phyloP scores from a whole-genome alignment of 2,797 vertebrate genomes.

The Crenuchus spilurus region DNA sequence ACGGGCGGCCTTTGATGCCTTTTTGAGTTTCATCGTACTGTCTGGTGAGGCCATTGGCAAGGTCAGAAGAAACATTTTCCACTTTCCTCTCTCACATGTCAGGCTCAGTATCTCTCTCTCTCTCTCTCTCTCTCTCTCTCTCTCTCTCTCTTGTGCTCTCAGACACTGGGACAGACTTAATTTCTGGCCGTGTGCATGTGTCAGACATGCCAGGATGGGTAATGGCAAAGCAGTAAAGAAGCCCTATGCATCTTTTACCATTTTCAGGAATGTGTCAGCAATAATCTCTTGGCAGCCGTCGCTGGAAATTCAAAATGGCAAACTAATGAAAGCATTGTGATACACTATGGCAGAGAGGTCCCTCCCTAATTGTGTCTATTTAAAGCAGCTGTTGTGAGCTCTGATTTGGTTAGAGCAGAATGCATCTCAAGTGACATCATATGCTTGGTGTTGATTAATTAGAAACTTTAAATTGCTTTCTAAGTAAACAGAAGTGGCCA shows the following conservation, averaged over 20 bases:
- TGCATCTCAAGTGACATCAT: slow-evolving; percentile 83
- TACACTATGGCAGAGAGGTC: slow-evolving; percentile 69
- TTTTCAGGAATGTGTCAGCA: slow-evolving; percentile 79
- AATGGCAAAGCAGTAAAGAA: slow-evolving; percentile 58
- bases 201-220: slow-evolving; percentile 64
- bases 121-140: slow-evolving; percentile 15
- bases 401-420: slow-evolving; percentile 78
- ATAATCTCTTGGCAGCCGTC: slow-evolving; percentile 76
- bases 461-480: slow-evolving; percentile 78
- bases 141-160: slow-evolving; percentile 39
- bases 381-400: slow-evolving; percentile 83
- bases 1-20: not conserved
- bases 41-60: not conserved
- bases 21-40: slow-evolving; percentile 3
- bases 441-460: slow-evolving; percentile 79
- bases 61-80: slow-evolving; percentile 8
- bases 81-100: slow-evolving; percentile 2
- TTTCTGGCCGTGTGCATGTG: slow-evolving; percentile 64
- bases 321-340: slow-evolving; percentile 73
- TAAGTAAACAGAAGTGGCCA: slow-evolving; percentile 79
- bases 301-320: slow-evolving; percentile 73
- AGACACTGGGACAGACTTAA: slow-evolving; percentile 64
- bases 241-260: slow-evolving; percentile 72
- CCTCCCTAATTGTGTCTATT: slow-evolving; percentile 72
- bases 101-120: not conserved